A percentile compares a stretch with the other conserved stretches of the same genome.
phyloP scores from a whole-genome alignment of 2,113 vertebrate genomes.

The Echinops telfairi region DNA sequence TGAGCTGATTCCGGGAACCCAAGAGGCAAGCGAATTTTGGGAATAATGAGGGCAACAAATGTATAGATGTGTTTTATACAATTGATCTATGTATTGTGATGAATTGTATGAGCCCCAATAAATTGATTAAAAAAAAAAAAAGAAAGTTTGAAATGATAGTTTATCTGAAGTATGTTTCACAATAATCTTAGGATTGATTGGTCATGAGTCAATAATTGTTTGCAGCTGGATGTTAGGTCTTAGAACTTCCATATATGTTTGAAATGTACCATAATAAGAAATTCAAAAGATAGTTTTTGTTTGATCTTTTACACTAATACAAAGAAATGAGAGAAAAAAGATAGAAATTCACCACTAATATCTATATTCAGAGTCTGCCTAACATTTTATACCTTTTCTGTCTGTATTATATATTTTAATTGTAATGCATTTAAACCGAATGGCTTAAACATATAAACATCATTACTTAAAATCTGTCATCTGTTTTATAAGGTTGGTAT shows the following conservation, averaged over 20 bases:
- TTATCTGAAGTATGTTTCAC: background rate
- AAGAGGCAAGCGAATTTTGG: too few relatives aligned
- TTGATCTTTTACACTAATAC: background rate
- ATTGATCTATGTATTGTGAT: too few relatives aligned
- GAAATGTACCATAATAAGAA: background rate
- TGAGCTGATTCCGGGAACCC: too few relatives aligned
- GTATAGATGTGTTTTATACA: too few relatives aligned
- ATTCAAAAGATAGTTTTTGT: background rate
- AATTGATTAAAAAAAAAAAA: too few relatives aligned
- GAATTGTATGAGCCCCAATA: too few relatives aligned
- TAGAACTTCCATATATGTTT: background rate
- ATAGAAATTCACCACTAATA: conserved; percentile 39
- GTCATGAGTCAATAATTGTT: background rate
- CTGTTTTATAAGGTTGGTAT: conserved; percentile 23
- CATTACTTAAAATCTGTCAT: conserved; percentile 24
- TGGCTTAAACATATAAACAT: background rate
- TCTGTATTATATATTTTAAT: conserved; percentile 6
- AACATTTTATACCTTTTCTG: background rate
- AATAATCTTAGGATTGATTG: background rate
- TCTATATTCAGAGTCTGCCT: conserved; percentile 16
- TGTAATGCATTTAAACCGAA: conserved; percentile 42
- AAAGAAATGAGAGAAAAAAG: conserved; percentile 5
- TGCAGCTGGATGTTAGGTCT: background rate
- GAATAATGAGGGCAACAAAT: too few relatives aligned
- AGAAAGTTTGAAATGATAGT: background rate